These are phyloP conservation scores for Cerastoderma edule DNA, from an alignment of 2,888 invertebrate genomes.

Conservation along the genomic window DNA sequence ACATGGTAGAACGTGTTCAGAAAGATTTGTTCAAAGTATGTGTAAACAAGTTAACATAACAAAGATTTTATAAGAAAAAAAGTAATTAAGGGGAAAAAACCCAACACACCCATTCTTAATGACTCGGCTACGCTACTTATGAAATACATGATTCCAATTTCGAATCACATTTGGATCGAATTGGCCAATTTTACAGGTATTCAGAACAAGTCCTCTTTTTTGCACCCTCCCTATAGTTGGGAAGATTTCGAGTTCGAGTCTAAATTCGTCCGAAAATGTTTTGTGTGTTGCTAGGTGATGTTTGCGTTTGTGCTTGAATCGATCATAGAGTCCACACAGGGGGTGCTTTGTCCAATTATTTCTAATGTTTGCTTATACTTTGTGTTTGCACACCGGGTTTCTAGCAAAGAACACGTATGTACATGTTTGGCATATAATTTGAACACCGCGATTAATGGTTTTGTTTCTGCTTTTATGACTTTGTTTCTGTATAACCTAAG, in stretches of 20 bases:
- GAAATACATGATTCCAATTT: too few species aligned
- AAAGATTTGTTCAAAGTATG: too few species aligned
- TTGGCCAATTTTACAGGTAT: slow-evolving; percentile 13
- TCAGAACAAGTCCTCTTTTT: slow-evolving; percentile 12
- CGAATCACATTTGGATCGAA: slow-evolving; percentile 6
- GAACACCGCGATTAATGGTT: too few species aligned
- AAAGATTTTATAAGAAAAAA: too few species aligned
- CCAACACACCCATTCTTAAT: too few species aligned
- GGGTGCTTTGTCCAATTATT: slow-evolving; percentile 11
- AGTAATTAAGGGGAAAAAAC: too few species aligned
- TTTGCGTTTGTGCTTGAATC: slow-evolving; percentile 22
- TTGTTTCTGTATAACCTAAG: too few species aligned
- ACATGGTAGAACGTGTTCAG: too few species aligned
- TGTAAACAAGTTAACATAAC: too few species aligned
- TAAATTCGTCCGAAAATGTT: slow-evolving; percentile 15
- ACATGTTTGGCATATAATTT: too few species aligned
- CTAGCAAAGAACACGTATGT: background rate
- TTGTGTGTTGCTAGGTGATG: slow-evolving; percentile 27
- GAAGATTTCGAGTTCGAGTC: slow-evolving; percentile 10
- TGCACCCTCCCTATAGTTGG: background rate
- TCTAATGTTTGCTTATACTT: slow-evolving; percentile 17
- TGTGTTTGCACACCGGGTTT: slow-evolving; percentile 18
- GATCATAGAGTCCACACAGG: slow-evolving; percentile 8
- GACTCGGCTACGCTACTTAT: too few species aligned
- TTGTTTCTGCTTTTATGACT: too few species aligned